These are phyloP conservation scores for Acronicta leporina DNA, from an alignment of 2,888 invertebrate species.

Conservation along the genomic window DNA sequence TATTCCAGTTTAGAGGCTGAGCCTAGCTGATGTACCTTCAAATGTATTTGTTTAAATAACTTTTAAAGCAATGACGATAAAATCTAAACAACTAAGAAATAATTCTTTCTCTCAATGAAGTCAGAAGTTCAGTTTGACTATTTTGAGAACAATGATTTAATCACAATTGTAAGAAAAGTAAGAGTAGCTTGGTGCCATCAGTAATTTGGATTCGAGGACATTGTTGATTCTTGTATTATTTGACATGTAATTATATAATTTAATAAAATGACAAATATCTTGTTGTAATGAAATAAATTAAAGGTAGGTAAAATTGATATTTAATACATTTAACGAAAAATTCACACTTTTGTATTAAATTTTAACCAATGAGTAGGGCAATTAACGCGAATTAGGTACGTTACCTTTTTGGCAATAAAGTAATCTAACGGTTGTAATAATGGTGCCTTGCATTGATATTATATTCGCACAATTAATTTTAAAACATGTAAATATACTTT, in stretches of 20 bases:
- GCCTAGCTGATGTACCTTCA: conserved; percentile 45
- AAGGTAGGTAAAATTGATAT: no score
- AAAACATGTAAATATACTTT: conserved; percentile 55
- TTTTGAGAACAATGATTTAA: conserved; percentile 24
- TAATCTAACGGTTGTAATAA: conserved; percentile 49
- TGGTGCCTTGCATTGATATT: conserved; percentile 60
- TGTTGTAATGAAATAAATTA: conserved; percentile 4
- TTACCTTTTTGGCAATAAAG: conserved; percentile 50
- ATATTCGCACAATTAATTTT: conserved; percentile 48
- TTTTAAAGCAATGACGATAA: conserved; percentile 6
- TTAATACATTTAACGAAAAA: no score
- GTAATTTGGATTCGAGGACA: conserved; percentile 12
- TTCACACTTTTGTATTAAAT: neutral
- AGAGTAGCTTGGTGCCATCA: conserved; percentile 46
- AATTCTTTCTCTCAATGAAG: conserved; percentile 19
- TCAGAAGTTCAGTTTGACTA: conserved; percentile 2
- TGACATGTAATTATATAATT: neutral
- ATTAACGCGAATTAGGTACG: conserved; percentile 11
- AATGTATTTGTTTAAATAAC: conserved; percentile 20
- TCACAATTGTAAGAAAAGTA: conserved; percentile 9
- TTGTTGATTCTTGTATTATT: conserved; percentile 5
- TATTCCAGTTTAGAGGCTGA: conserved; percentile 74
- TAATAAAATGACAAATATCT: conserved; percentile 7
- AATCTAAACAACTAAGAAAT: conserved; percentile 6
- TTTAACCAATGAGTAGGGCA: conserved; percentile 5